Base-by-base conservation (phyloP, 2,888 invertebrate species). In the Ellobium chinense region DNA sequence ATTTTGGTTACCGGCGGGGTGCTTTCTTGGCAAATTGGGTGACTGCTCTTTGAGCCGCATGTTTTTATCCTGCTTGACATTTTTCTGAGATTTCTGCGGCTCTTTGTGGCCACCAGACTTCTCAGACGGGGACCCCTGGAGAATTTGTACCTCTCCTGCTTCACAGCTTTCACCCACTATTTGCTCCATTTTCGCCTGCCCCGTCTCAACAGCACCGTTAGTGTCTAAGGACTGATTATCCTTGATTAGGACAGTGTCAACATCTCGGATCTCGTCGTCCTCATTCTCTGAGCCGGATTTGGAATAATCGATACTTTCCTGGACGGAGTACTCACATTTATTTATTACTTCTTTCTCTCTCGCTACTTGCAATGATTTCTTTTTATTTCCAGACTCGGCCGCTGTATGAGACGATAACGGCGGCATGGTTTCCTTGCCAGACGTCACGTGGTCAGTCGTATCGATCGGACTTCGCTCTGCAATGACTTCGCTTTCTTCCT, bases 401-500 rank as follows among this genome's bases (percentile, higher is more conserved):
- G 9, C 24, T 2, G 34, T 24, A 24, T n/a, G 24, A 36, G 14
- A 37, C 18, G 72, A 3, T 56, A 70, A n/a, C 56, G 60, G 5
- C 58, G 21, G 37, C 58, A 27, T 1, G 1, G 36, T 63, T 74
- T 63, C 39, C 9, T 39, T 21, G 0, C 74, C 74, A 74, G 63
- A 74, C 74, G 14, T 74, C 74, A 74, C 74, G 63, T 74, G 74
- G 63, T 39, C 46, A 12, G 27, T 27, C 1, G 4, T 62, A 74
- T 74, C 46, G 74, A 74, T 74, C 37, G 39, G 46, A 29, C 2
- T 14, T 18, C 58, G 21, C 36, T 9, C 21, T 36, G 27, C 2
- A 1, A 24, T 34, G 7, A 27, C n/a, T 24, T 34, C 18, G 31
- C n/a, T n/a, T n/a, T 56, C 31, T 34, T 56, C 31, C 34, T 34